A percentile compares a stretch with the other conserved stretches of the same genome.
phyloP scores from a whole-genome alignment of 2,888 invertebrate genomes.

The Yponomeuta sedellus region DNA sequence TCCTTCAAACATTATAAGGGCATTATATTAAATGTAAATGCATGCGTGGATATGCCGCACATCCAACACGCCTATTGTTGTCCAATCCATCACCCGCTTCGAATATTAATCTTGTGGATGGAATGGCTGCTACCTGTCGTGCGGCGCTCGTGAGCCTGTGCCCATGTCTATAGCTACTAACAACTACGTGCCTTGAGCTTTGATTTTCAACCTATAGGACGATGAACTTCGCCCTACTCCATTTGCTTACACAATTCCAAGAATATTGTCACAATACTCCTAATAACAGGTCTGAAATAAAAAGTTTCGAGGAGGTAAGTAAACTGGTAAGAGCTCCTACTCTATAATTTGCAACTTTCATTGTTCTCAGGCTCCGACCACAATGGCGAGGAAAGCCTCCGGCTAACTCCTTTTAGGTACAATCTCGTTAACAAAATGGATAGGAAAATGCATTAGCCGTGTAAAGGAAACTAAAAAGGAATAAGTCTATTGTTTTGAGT shows the following conservation, averaged over 20 bases:
- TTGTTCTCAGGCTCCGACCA: neutral
- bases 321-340: neutral
- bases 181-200: constrained; percentile 28
- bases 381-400: neutral
- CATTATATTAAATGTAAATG: constrained; percentile 73
- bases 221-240: constrained; percentile 43
- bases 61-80: constrained; percentile 54
- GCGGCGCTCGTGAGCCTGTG: constrained; percentile 30
- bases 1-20: constrained; percentile 72
- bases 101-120: constrained; percentile 71
- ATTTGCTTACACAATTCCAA: neutral
- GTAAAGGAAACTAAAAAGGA: constrained; percentile 39
- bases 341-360: constrained; percentile 1
- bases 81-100: constrained; percentile 52
- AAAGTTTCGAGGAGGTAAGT: neutral
- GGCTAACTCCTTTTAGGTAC: neutral
- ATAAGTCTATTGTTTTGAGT: constrained; percentile 50
- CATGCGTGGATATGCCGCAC: constrained; percentile 48
- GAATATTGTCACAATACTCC: neutral
- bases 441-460: constrained; percentile 39
- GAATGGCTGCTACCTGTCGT: constrained; percentile 39
- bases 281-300: neutral
- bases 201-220: constrained; percentile 46
- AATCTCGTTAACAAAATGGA: constrained; percentile 34
- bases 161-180: neutral